Evolutionary conservation across 2,113 vertebrate species (phyloP).

Genomic region (Tautogolabrus adspersus): DNA sequence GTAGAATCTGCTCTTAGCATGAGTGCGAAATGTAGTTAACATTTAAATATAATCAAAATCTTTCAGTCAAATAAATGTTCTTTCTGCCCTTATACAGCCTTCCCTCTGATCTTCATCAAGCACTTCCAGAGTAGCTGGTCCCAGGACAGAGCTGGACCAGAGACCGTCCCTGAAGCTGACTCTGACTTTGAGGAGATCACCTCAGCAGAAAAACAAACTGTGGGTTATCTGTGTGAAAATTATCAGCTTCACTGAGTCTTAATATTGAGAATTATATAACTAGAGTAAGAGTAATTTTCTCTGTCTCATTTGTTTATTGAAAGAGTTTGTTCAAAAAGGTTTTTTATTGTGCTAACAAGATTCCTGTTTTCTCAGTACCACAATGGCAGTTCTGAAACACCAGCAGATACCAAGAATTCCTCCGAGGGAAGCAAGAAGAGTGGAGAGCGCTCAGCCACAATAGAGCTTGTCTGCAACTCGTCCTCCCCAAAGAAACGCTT

Average conservation of each 20-base stretch:
- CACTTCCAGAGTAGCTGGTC: slow-evolving; percentile 51
- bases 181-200: slow-evolving; percentile 76
- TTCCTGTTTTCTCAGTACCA: slow-evolving; percentile 30
- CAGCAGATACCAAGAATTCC: slow-evolving; percentile 22
- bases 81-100: slow-evolving; percentile 54
- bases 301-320: neutral
- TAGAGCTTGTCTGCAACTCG: neutral
- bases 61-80: neutral
- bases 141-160: slow-evolving; percentile 30
- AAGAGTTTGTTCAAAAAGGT: neutral
- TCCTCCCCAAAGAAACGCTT: slow-evolving; percentile 70
- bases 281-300: neutral
- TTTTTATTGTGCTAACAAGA: neutral
- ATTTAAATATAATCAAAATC: neutral
- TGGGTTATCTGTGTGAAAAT: slow-evolving; percentile 18
- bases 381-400: neutral
- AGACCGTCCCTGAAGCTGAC: slow-evolving; percentile 63
- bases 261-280: neutral
- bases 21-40: neutral
- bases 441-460: neutral
- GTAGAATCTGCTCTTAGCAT: too few relatives aligned
- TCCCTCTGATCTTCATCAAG: slow-evolving; percentile 79
- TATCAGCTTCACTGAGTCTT: too few relatives aligned
- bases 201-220: slow-evolving; percentile 46
- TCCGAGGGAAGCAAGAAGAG: slow-evolving; percentile 18